Evolutionary conservation across 2,888 invertebrate genomes (phyloP).

Genomic region (Drosophila nr. perissopoda): DNA sequence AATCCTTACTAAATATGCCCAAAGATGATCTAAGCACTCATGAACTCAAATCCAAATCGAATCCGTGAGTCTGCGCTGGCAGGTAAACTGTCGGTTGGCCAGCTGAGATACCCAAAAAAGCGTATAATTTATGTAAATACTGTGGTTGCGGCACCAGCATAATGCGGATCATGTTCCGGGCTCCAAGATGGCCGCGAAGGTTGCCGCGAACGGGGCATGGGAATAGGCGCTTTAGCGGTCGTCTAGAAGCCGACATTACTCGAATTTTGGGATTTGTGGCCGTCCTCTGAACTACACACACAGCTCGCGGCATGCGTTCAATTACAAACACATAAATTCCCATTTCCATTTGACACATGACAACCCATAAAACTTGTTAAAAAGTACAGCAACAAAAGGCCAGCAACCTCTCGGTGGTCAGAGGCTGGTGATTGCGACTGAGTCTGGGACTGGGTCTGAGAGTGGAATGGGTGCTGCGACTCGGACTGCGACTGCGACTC

Average conservation of each 20-base stretch:
- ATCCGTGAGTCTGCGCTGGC: background rate
- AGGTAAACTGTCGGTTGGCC: constrained; percentile 39
- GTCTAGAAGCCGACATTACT: constrained; percentile 14
- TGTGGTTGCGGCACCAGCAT: constrained; percentile 62
- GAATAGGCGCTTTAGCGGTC: constrained; percentile 6
- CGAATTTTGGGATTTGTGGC: constrained; percentile 39
- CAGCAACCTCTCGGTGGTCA: constrained; percentile 66
- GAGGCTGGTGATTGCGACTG: constrained; percentile 38
- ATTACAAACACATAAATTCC: constrained; percentile 85
- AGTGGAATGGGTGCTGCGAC: background rate
- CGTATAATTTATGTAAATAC: constrained; percentile 83
- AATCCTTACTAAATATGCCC: background rate
- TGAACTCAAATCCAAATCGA: background rate
- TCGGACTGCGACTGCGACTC: constrained; percentile 13
- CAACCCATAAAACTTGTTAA: constrained; percentile 83
- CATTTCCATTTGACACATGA: constrained; percentile 85
- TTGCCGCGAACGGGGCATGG: constrained; percentile 11
- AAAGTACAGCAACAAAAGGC: constrained; percentile 76
- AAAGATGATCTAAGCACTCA: background rate
- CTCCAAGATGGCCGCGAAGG: constrained; percentile 49
- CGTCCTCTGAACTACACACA: constrained; percentile 20
- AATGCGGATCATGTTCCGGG: constrained; percentile 36
- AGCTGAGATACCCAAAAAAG: constrained; percentile 55
- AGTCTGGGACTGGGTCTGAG: constrained; percentile 15
- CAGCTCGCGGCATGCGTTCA: constrained; percentile 78